Evolutionary conservation across 2,888 invertebrate genomes (phyloP), one percentile per base, ranked within the genome.

Genomic region (Sphaeridia pumilis): DNA sequence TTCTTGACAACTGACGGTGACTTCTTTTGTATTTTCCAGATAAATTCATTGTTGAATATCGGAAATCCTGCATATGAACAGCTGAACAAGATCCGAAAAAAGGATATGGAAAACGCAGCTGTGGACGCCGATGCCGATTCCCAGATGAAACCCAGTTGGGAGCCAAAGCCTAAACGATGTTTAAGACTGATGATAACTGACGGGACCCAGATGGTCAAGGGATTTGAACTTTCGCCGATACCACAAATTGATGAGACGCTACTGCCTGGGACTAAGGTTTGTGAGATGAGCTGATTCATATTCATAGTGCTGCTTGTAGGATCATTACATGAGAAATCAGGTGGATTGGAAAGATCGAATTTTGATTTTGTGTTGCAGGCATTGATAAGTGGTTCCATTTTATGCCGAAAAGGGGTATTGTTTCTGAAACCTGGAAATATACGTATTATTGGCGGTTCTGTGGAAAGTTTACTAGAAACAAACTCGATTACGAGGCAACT

Each of bases 121-220:
- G 69, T 66, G 3, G 64, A 65, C 5, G 69, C 71, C 3, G 67
- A 59, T 71, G 69, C 68, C 17, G 57, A 49, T 28, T 68, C 67
- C 5, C 71, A 67, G 72, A 67, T 69, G 74, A 70, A 65, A 72
- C 70, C 70, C 72, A 72, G 66, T 72, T 78, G 64, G 79, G 79
- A 70, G 69, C 75, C 69, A 66, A 75, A 69, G 67, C 70, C 73
- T 68, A 77, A 70, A 67, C 76, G 87, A 66, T 81, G 84, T 77
- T 71, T 86, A 56, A 77, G 82, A 67, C 67, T 87, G 49, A 75
- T 74, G 54, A 68, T 87, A 58, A 85, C 84, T 3, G 87, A 88
- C 74, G 87, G 87, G 14, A 72, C 76, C 0, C 81, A 81, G 69
- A 75, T 78, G 60, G 69, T 87, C 34, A 73, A 75, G 50, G 87